A percentile compares a stretch with the other conserved stretches of the same genome.
Conservation (phyloP, 2,888 invertebrate genomes). For the Ophioninae sp. region DNA sequence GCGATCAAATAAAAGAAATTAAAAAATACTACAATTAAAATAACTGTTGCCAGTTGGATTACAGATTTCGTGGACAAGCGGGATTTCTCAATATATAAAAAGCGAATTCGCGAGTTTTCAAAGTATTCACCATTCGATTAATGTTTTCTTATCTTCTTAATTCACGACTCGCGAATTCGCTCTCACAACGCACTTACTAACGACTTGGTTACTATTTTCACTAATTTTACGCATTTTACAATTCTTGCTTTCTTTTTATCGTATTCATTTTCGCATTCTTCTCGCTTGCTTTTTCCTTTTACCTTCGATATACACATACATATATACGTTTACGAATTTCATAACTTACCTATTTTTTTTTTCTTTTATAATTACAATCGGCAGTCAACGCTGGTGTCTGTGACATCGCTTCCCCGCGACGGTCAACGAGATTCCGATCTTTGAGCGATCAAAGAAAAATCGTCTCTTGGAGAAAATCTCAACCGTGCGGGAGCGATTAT, state of each 20-base stretch:
- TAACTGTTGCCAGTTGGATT: slow-evolving; percentile 17
- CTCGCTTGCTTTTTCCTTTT: slow-evolving; percentile 18
- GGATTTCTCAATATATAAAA: slow-evolving; percentile 32
- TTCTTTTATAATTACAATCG: slow-evolving; percentile 70
- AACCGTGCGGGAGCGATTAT: slow-evolving; percentile 65
- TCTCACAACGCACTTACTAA: slow-evolving; percentile 40
- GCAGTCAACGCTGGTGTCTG: slow-evolving; percentile 77
- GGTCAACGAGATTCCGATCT: slow-evolving; percentile 33
- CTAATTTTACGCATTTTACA: slow-evolving; percentile 25
- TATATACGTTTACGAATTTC: slow-evolving; percentile 48
- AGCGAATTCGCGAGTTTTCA: slow-evolving; percentile 33
- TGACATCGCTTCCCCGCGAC: slow-evolving; percentile 71
- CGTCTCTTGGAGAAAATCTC: slow-evolving; percentile 8
- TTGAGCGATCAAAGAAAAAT: slow-evolving; percentile 8
- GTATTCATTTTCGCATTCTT: slow-evolving; percentile 4
- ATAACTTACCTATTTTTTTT: slow-evolving; percentile 26
- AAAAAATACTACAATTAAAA: slow-evolving; percentile 5
- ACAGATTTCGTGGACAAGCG: slow-evolving; percentile 19
- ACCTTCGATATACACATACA: slow-evolving; percentile 37
- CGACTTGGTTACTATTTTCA: slow-evolving; percentile 34
- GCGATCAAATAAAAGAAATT: background rate
- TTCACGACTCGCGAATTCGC: slow-evolving; percentile 31
- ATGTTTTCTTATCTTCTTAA: slow-evolving; percentile 1
- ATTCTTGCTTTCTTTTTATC: background rate
- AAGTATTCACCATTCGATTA: background rate